A percentile compares a stretch with the other conserved stretches of the same genome.
phyloP scores from a whole-genome alignment of 2,888 invertebrate genomes.

The Heliconius charithonia region DNA sequence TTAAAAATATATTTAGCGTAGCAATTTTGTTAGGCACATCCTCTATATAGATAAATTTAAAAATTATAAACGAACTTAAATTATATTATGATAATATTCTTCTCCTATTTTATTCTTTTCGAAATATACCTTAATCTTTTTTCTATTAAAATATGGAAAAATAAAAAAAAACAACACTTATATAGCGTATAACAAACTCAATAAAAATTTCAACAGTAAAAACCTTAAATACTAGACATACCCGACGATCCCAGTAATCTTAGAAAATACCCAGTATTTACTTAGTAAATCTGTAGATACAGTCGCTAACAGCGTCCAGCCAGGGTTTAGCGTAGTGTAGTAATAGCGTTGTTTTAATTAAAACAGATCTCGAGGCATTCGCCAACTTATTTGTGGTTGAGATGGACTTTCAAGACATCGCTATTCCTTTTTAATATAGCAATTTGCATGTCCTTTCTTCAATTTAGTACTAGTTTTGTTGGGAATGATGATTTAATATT shows the following conservation, averaged over 20 bases:
- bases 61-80: no score
- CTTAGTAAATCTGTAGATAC: conserved; percentile 41
- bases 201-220: conserved; percentile 16
- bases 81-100: no score
- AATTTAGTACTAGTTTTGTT: background rate
- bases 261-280: conserved; percentile 40
- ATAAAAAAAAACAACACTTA: background rate
- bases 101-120: no score
- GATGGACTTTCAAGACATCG: conserved; percentile 28
- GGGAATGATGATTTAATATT: background rate
- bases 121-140: no score
- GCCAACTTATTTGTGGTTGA: conserved; percentile 41
- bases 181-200: background rate
- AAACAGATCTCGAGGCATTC: conserved; percentile 34
- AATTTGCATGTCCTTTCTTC: background rate
- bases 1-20: background rate
- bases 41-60: background rate
- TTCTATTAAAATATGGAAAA: background rate
- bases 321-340: conserved; percentile 37
- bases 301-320: conserved; percentile 40
- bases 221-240: background rate
- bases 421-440: conserved; percentile 2
- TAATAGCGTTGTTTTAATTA: conserved; percentile 43
- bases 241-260: conserved; percentile 24
- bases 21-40: background rate